These are phyloP conservation scores for Portunus trituberculatus DNA, from an alignment of 1,140 invertebrate species.

Conservation along the genomic window DNA sequence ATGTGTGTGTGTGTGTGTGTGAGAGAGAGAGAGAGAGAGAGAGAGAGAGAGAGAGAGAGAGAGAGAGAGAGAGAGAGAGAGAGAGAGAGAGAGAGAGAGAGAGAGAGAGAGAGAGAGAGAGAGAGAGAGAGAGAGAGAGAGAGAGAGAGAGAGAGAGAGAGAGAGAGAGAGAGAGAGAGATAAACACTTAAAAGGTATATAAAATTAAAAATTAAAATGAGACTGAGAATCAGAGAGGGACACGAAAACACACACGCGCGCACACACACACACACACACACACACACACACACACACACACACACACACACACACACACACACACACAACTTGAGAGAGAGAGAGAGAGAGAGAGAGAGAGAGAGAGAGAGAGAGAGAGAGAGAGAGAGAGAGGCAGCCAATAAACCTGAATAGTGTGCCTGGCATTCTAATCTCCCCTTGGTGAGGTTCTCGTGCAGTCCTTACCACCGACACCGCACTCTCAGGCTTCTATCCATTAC, in stretches of 20 bases:
- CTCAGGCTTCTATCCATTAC: not conserved
- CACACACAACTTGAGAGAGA: not conserved
- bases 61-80: not conserved
- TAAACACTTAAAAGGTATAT: too few relatives aligned
- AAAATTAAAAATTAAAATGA: not conserved
- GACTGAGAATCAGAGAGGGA: not conserved
- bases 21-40: slow-evolving; percentile 25
- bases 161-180: slow-evolving; percentile 22
- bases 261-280: not conserved
- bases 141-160: slow-evolving; percentile 22
- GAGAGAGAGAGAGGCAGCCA: not conserved
- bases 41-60: slow-evolving; percentile 18
- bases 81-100: not conserved
- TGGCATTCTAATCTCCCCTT: not conserved
- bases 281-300: not conserved
- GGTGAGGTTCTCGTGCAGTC: not conserved
- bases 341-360: slow-evolving; percentile 30
- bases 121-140: slow-evolving; percentile 10
- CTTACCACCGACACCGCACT: not conserved
- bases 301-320: not conserved
- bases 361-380: slow-evolving; percentile 22
- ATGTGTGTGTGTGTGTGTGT: slow-evolving; percentile 6
- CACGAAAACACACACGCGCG: too few relatives aligned
- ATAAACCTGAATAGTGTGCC: not conserved
- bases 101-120: slow-evolving; percentile 30